Evolutionary conservation across 2,797 vertebrate genomes (phyloP).

Genomic region (Sebastiscus albofasciatus): DNA sequence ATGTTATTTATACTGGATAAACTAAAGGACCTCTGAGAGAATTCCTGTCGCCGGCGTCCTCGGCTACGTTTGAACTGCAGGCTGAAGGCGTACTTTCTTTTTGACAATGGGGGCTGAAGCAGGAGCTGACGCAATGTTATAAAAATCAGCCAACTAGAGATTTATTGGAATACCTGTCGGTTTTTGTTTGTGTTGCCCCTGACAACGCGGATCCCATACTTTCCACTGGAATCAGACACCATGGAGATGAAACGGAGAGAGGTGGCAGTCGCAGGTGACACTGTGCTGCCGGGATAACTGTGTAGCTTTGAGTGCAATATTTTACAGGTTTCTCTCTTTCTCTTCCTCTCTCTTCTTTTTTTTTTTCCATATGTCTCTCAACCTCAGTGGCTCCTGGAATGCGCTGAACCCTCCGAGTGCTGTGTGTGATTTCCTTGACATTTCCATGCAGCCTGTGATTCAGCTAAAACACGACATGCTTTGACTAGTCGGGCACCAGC

Average conservation of each 20-base stretch:
- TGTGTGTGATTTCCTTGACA: conserved; percentile 66
- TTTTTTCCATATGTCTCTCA: conserved; percentile 60
- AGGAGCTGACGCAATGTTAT: conserved; percentile 71
- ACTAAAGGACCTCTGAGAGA: conserved; percentile 79
- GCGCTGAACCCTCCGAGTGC: conserved; percentile 60
- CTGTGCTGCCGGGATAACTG: conserved; percentile 74
- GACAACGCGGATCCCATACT: conserved; percentile 78
- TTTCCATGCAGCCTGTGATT: conserved; percentile 77
- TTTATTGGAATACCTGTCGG: conserved; percentile 82
- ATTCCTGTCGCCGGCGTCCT: conserved; percentile 66
- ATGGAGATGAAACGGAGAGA: conserved; percentile 77
- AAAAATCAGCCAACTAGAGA: conserved; percentile 80
- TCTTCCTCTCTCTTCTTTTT: conserved; percentile 4
- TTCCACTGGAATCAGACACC: conserved; percentile 82
- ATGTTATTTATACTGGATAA: conserved; percentile 88
- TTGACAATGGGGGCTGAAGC: conserved; percentile 70
- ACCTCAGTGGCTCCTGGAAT: conserved; percentile 69
- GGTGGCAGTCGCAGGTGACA: conserved; percentile 77
- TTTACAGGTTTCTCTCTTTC: conserved; percentile 73
- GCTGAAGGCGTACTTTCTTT: conserved; percentile 72
- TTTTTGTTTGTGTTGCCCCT: conserved; percentile 80
- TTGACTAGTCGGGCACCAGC: conserved; percentile 77
- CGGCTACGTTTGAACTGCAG: conserved; percentile 73
- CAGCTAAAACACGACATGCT: conserved; percentile 76
- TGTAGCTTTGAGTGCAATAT: conserved; percentile 87